phyloP scores from a whole-genome alignment of 2,888 invertebrate species.

The Taenaris catops region DNA sequence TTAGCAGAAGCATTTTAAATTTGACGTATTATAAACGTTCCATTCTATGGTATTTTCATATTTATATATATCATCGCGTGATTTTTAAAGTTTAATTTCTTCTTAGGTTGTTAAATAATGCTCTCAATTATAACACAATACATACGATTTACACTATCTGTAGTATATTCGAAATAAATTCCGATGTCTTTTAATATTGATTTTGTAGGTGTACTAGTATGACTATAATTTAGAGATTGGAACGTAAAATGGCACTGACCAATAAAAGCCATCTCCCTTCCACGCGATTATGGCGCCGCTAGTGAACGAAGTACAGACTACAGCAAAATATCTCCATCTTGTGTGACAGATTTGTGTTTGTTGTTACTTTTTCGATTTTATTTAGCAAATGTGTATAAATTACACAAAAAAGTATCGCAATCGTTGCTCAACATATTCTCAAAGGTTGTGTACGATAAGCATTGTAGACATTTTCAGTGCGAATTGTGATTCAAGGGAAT shows the following conservation, averaged over 20 bases:
- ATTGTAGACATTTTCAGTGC: slow-evolving; percentile 32
- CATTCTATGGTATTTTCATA: slow-evolving; percentile 27
- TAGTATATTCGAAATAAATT: too few species aligned
- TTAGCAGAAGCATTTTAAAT: slow-evolving; percentile 30
- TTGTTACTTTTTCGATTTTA: slow-evolving; percentile 71
- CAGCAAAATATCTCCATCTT: slow-evolving; percentile 82
- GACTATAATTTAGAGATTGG: slow-evolving; percentile 31
- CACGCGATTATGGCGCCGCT: slow-evolving; percentile 58
- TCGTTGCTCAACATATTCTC: slow-evolving; percentile 33
- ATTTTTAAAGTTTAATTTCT: too few species aligned
- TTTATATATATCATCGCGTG: not conserved
- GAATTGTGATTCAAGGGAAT: slow-evolving; percentile 44
- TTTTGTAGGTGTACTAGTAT: too few species aligned
- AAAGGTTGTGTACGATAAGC: slow-evolving; percentile 33
- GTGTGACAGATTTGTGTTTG: slow-evolving; percentile 83
- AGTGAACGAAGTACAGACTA: slow-evolving; percentile 68
- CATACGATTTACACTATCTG: too few species aligned
- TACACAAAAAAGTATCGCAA: slow-evolving; percentile 45
- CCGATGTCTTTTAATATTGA: too few species aligned
- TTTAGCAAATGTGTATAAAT: slow-evolving; percentile 52
- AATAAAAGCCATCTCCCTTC: slow-evolving; percentile 51
- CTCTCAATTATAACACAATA: too few species aligned
- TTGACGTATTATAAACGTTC: slow-evolving; percentile 45
- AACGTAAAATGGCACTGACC: slow-evolving; percentile 44
- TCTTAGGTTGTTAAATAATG: too few species aligned